These are phyloP conservation scores for Papilio helenus DNA, from an alignment of 1,140 invertebrate species.

Conservation along the genomic window DNA sequence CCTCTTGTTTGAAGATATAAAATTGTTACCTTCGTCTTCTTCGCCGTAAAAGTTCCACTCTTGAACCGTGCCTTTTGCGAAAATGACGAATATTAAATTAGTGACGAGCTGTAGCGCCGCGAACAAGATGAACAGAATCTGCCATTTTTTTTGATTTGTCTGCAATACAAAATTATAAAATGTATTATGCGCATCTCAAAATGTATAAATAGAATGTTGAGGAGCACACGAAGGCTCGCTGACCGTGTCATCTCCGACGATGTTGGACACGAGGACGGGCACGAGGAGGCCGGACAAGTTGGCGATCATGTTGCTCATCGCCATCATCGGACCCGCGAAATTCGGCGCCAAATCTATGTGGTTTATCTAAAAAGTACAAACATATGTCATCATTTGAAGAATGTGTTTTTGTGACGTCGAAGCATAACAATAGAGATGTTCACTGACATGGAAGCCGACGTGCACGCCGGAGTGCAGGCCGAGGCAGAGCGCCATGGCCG, in stretches of 20 bases:
- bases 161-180: constrained; percentile 41
- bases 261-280: constrained; percentile 76
- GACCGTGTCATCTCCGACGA: constrained; percentile 56
- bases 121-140: constrained; percentile 55
- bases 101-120: constrained; percentile 49
- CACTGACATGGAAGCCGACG: constrained; percentile 71
- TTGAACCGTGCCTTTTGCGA: constrained; percentile 55
- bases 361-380: constrained; percentile 68
- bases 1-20: background rate
- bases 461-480: constrained; percentile 85
- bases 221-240: constrained; percentile 7
- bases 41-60: constrained; percentile 62
- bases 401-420: background rate
- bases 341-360: constrained; percentile 90
- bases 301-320: constrained; percentile 86
- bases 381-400: no score
- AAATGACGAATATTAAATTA: constrained; percentile 57
- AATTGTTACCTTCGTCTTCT: constrained; percentile 45
- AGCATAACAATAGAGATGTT: background rate
- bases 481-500: constrained; percentile 83
- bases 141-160: constrained; percentile 58
- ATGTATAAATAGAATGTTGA: no score
- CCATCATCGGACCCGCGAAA: constrained; percentile 89
- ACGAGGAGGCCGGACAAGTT: constrained; percentile 87
- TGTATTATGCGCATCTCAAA: no score